Conservation (phyloP, 2,113 vertebrate genomes). For the Chaetops frenatus region DNA sequence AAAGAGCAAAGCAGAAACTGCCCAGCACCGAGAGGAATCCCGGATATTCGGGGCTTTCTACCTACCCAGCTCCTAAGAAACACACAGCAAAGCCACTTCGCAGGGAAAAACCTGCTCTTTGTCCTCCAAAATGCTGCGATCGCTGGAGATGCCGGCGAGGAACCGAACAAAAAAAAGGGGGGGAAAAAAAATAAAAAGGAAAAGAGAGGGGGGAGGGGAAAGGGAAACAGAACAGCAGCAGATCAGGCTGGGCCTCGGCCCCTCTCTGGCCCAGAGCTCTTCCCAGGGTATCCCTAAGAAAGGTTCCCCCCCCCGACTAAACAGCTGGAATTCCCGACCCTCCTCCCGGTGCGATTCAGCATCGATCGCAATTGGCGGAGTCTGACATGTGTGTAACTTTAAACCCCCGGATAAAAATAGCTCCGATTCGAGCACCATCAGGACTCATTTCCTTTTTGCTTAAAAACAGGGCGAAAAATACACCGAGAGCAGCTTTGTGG, state of each 20-base stretch:
- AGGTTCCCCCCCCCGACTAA: background rate
- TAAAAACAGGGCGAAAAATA: conserved; percentile 52
- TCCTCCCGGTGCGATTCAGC: conserved; percentile 9
- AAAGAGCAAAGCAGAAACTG: conserved; percentile 7
- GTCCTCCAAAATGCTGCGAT: conserved; percentile 65
- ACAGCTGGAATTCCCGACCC: conserved; percentile 58
- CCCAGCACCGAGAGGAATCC: background rate
- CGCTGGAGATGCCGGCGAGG: conserved; percentile 44
- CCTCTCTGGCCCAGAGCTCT: background rate
- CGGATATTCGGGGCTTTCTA: conserved; percentile 38
- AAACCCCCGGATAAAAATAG: conserved; percentile 73
- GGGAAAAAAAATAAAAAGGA: background rate
- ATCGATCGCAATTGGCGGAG: conserved; percentile 58
- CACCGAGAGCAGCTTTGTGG: background rate
- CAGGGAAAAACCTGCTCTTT: conserved; percentile 64
- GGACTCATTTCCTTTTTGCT: conserved; percentile 72
- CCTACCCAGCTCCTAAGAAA: background rate
- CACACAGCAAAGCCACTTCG: conserved; percentile 32
- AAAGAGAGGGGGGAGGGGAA: background rate
- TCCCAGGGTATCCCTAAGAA: background rate
- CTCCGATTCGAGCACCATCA: conserved; percentile 37
- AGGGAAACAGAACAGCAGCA: background rate
- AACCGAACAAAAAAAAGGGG: conserved; percentile 55
- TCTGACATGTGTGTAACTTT: conserved; percentile 62
- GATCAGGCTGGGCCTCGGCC: conserved; percentile 53